Conservation (phyloP, 2,888 invertebrate species). For the Caenorhabditis zanzibari region DNA sequence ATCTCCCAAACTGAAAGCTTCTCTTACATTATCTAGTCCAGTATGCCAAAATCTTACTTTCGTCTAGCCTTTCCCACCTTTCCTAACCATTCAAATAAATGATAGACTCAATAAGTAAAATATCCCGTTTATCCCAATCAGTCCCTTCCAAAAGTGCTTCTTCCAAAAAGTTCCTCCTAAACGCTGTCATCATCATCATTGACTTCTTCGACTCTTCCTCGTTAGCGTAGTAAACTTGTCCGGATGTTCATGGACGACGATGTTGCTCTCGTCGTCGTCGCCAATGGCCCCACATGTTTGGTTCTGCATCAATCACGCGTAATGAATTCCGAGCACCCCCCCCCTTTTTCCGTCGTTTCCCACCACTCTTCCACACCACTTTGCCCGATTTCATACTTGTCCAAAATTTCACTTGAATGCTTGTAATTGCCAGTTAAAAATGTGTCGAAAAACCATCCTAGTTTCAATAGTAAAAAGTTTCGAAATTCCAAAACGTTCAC, state of each 20-base stretch:
- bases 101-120: not conserved
- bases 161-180: slow-evolving; percentile 36
- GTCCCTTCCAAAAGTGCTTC: not conserved
- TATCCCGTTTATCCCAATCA: slow-evolving; percentile 5
- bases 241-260: slow-evolving; percentile 54
- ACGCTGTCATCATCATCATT: slow-evolving; percentile 2
- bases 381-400: slow-evolving; percentile 26
- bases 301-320: slow-evolving; percentile 68
- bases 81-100: too few relatives aligned
- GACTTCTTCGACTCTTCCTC: slow-evolving; percentile 18
- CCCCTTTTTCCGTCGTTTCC: slow-evolving; percentile 27
- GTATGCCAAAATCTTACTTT: too few relatives aligned
- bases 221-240: slow-evolving; percentile 33
- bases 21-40: too few relatives aligned
- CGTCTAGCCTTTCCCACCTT: too few relatives aligned
- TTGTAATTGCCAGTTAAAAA: slow-evolving; percentile 20
- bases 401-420: slow-evolving; percentile 32
- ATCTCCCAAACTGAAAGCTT: too few relatives aligned
- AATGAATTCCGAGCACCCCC: slow-evolving; percentile 62
- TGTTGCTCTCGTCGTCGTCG: slow-evolving; percentile 38
- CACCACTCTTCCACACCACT: slow-evolving; percentile 39
- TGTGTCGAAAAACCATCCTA: not conserved
- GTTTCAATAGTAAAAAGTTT: not conserved
- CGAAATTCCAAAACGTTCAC: slow-evolving; percentile 9
- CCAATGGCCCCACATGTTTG: slow-evolving; percentile 52